Base-by-base conservation (phyloP, 1,140 invertebrate genomes). In the Cydia fagiglandana region DNA sequence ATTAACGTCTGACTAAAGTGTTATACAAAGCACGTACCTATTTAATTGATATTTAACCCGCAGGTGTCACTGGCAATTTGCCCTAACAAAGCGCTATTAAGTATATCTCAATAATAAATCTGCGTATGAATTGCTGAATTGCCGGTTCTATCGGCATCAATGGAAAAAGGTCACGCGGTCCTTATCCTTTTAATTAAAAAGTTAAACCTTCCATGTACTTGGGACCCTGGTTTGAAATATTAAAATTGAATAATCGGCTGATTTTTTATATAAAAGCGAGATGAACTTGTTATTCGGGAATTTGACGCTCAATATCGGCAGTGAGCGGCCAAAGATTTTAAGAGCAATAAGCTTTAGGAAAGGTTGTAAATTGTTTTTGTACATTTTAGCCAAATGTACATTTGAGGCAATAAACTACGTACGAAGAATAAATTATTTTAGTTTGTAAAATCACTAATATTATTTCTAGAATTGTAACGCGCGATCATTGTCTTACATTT, bases 111-210 rank as follows among this genome's bases (percentile, higher is more conserved):
- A n/a, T 61, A 61, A 24, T 12, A 61, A 61, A 24, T 61, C 56
- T 61, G 56, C 56, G 1, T 61, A 61, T 61, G 17, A 61, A 61
- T 61, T 61, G 56, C 56, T 61, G 56, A 61, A 61, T 56, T 61
- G 20, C 4, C 20, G 56, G 56, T 61, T 12, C 56, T 61, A 70
- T 70, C 15, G 30, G 1, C n/a, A 41, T 70, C 38, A 41, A 70
- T 70, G 30, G 66, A 70, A 70, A 38, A 41, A 70, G 66, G 56
- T 61, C 56, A 61, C 56, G 15, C 30, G n/a, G 24, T 70, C 66
- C 34, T 38, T 10, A 10, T 34, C 34, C 66, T 45, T 61, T 70
- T 70, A 70, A 70, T 70, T 70, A 70, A 38, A 70, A 70, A 70
- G 56, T 70, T 70, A 45, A 70, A 41, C 38, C 66, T 38, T 7